Base-by-base conservation (phyloP, 2,113 vertebrate genomes). In the Elgaria multicarinata region DNA sequence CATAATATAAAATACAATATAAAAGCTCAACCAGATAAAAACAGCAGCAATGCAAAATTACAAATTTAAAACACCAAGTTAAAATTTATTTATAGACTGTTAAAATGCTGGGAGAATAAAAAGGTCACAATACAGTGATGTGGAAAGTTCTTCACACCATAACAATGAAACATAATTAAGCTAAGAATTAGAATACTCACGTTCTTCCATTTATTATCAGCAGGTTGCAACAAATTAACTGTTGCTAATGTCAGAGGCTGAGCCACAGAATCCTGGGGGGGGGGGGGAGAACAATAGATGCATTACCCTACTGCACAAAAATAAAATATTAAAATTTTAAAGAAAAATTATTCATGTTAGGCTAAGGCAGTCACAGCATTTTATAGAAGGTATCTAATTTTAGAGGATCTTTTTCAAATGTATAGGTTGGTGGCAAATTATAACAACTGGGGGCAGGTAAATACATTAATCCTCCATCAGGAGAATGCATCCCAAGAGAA, bases 141-240 rank as follows among this genome's bases (percentile, higher is more conserved):
- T 66, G 33, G 46, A 79, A 87, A 50, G 24, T 69, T 79, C 22
- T 79, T 7, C 72, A 64, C 66, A 36, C 31, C 31, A 87, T 71
- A 58, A 53, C 0, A 76, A 44, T 77, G 22, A 76, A 20, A 87
- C 1, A 24, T 13, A 87, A 87, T 58, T 81, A 28, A 86, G 86
- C 46, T 18, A 82, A 3, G 18, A 90, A 81, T 62, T 87, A 8
- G 1, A 74, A 62, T 22, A 93, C 95, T 95, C 88, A 95, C 93
- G n/a, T 91, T 95, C 72, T 94, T 93, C 92, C 95, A 95, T 79
- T 95, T 96, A 80, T 90, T 95, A 91, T 95, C 96, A 92, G 90
- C 50, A 81, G 92, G 94, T 53, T 97, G 97, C 72, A 97, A 83
- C 87, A 96, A 91, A 85, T 89, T 94, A 91, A 85, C 18, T 39